phyloP scores from a whole-genome alignment of 2,113 vertebrate genomes.

The Dipodomys spectabilis region DNA sequence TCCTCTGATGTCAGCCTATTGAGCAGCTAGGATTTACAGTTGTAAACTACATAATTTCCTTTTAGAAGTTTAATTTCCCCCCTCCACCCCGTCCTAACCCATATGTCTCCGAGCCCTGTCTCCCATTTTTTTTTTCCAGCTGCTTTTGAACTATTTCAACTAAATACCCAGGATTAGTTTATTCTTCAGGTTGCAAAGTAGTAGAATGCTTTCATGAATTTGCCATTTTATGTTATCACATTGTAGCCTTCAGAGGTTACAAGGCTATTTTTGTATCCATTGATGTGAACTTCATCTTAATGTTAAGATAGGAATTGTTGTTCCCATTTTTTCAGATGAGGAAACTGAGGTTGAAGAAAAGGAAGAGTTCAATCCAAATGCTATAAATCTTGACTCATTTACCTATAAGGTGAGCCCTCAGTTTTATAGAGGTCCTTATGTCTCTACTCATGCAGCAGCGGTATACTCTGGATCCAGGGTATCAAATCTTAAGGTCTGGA shows the following conservation, averaged over 20 bases:
- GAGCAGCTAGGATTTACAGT: no score
- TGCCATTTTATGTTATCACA: neutral
- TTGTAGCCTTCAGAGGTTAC: conserved; percentile 22
- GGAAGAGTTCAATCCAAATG: conserved; percentile 29
- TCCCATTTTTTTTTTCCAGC: neutral
- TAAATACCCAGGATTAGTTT: conserved; percentile 21
- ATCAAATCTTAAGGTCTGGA: neutral
- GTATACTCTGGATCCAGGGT: neutral
- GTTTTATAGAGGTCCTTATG: conserved; percentile 32
- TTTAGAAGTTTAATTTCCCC: neutral
- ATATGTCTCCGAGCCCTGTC: neutral
- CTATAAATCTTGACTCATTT: conserved; percentile 51
- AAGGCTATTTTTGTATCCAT: neutral
- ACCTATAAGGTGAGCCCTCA: conserved; percentile 37
- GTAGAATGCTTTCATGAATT: conserved; percentile 10
- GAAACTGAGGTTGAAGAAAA: conserved; percentile 63
- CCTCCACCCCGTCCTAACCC: no score
- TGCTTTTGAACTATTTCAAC: neutral
- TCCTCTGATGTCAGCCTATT: no score
- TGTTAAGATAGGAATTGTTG: conserved; percentile 57
- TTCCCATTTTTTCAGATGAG: conserved; percentile 58
- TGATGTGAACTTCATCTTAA: neutral
- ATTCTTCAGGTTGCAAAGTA: conserved; percentile 1
- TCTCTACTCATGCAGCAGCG: neutral
- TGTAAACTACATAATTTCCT: neutral